Percentiles rank a stretch among this genome's conserved stretches.
These are phyloP conservation scores for Zhengitettix transpicula DNA, from an alignment of 2,888 invertebrate species.

Conservation along the genomic window DNA sequence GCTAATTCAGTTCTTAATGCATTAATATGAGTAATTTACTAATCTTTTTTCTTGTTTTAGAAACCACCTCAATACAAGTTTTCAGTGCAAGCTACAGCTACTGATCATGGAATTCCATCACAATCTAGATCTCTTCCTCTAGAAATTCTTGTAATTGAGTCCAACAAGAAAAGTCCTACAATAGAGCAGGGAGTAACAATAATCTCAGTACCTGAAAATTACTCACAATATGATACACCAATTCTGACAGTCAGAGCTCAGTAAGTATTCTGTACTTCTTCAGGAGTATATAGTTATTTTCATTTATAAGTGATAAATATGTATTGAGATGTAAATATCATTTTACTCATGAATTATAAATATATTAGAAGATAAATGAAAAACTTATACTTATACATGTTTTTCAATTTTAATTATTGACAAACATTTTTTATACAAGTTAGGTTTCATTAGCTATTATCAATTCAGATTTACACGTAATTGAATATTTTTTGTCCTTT, in stretches of 20 bases:
- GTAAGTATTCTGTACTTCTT: constrained; percentile 30
- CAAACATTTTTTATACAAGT: too few species aligned
- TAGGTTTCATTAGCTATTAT: too few species aligned
- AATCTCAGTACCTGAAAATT: constrained; percentile 4
- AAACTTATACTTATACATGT: too few species aligned
- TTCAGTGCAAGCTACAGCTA: constrained; percentile 55
- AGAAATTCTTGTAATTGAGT: constrained; percentile 69
- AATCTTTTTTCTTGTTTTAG: constrained; percentile 6
- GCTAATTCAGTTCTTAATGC: neutral
- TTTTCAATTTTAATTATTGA: too few species aligned
- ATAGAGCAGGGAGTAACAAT: neutral
- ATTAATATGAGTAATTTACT: neutral
- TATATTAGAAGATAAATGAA: too few species aligned
- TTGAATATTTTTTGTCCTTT: too few species aligned
- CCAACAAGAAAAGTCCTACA: constrained; percentile 67
- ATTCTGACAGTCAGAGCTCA: constrained; percentile 54
- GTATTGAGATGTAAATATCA: too few species aligned
- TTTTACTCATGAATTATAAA: too few species aligned
- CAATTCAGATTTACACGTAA: too few species aligned
- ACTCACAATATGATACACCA: constrained; percentile 23
- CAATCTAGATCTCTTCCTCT: constrained; percentile 58
- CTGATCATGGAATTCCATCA: constrained; percentile 51
- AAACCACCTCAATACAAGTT: constrained; percentile 24
- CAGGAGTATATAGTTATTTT: too few species aligned
- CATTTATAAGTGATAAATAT: too few species aligned